A percentile compares a stretch with the other conserved stretches of the same genome.
Evolutionary conservation across 1,140 invertebrate species (phyloP).

Genomic region (Aphaenogaster ashmeadi): DNA sequence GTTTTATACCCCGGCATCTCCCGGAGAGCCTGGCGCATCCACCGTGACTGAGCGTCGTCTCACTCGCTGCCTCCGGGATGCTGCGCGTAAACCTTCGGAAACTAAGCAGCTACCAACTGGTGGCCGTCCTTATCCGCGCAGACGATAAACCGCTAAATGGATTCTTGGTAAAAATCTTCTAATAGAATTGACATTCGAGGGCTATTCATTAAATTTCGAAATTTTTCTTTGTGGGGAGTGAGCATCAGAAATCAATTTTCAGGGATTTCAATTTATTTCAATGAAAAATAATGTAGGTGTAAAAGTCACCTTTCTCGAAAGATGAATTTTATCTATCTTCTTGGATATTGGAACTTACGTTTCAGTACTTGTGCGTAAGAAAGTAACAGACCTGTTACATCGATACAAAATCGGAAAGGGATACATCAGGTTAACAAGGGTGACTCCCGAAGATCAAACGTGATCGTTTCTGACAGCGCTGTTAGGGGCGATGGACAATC

Average conservation of each 20-base stretch:
- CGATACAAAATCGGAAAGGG: constrained; percentile 17
- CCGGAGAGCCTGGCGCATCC: constrained; percentile 71
- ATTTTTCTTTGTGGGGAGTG: background rate
- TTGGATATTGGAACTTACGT: background rate
- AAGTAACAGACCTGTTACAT: constrained; percentile 30
- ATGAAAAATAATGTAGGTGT: background rate
- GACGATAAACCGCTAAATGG: constrained; percentile 18
- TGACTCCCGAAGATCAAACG: constrained; percentile 48
- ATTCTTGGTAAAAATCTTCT: constrained; percentile 18
- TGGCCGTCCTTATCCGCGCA: constrained; percentile 9
- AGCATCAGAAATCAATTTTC: background rate
- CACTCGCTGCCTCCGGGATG: constrained; percentile 73
- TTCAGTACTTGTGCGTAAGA: background rate
- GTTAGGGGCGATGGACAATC: constrained; percentile 74
- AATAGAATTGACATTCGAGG: background rate
- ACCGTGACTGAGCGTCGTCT: constrained; percentile 78
- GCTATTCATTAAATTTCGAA: background rate
- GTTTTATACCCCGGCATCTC: constrained; percentile 84
- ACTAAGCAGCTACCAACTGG: constrained; percentile 62
- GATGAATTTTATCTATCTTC: background rate
- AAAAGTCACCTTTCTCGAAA: background rate
- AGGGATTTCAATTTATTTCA: background rate
- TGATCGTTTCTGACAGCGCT: constrained; percentile 73
- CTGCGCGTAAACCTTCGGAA: constrained; percentile 71
- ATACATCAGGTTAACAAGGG: constrained; percentile 56